Percentiles rank a stretch among this genome's conserved stretches.
Evolutionary conservation across 2,113 vertebrate species (phyloP).

Genomic region (Microcebus lehilahytsara): DNA sequence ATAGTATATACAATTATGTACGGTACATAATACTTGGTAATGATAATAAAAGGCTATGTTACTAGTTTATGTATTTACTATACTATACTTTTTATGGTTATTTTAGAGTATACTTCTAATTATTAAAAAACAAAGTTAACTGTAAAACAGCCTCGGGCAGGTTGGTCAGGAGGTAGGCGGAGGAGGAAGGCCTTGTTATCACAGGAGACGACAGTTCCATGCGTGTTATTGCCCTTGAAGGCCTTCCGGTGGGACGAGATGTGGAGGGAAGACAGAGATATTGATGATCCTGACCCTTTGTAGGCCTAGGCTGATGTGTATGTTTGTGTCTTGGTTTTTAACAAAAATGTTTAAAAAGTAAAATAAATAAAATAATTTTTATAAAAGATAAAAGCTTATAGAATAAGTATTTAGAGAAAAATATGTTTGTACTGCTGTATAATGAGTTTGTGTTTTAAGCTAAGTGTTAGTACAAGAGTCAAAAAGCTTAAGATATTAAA

Average conservation of each 20-base stretch:
- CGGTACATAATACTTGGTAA: not conserved
- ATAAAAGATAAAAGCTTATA: not conserved
- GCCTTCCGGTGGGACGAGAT: not conserved
- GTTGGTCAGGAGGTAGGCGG: not conserved
- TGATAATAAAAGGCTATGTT: not conserved
- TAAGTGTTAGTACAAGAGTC: not conserved
- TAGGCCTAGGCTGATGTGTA: not conserved
- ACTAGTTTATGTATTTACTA: not conserved
- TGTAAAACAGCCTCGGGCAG: not conserved
- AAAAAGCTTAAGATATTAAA: not conserved
- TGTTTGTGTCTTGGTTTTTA: not conserved
- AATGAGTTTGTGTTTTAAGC: not conserved
- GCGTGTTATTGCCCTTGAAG: not conserved
- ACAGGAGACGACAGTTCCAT: not conserved
- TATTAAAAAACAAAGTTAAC: not conserved
- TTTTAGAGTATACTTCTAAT: not conserved
- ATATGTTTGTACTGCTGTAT: not conserved
- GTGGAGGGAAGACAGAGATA: not conserved
- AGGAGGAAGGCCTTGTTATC: not conserved
- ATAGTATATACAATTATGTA: not conserved
- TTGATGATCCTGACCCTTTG: not conserved
- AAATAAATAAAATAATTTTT: not conserved
- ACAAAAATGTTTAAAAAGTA: not conserved
- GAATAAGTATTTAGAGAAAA: not conserved
- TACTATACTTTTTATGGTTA: not conserved